These are phyloP conservation scores for Amitus sp. DNA, from an alignment of 2,888 invertebrate species.

Conservation along the genomic window DNA sequence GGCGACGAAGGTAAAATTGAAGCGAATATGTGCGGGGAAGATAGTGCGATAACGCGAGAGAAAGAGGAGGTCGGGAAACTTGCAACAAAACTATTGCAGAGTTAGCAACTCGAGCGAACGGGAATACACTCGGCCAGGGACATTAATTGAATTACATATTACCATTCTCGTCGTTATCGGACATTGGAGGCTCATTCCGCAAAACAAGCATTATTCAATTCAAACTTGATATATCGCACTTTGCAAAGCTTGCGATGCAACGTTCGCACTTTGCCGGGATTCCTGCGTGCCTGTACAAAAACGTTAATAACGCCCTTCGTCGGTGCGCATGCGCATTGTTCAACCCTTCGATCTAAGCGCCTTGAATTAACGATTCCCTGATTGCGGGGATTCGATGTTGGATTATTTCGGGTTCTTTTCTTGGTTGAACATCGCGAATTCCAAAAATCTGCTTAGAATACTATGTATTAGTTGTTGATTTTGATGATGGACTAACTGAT, in stretches of 20 bases:
- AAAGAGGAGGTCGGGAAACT: neutral
- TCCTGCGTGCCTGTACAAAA: constrained; percentile 2
- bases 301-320: neutral
- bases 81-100: constrained; percentile 8
- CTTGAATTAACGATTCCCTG: no score
- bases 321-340: neutral
- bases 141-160: constrained; percentile 51
- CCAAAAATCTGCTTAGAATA: no score
- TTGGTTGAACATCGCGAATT: no score
- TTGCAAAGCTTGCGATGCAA: constrained; percentile 5
- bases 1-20: neutral
- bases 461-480: no score
- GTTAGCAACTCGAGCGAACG: constrained; percentile 18
- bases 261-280: constrained; percentile 1
- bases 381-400: no score
- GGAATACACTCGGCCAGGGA: constrained; percentile 28
- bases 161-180: constrained; percentile 45
- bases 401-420: neutral
- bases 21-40: constrained; percentile 5
- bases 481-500: no score
- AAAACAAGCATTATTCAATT: constrained; percentile 48
- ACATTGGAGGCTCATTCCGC: constrained; percentile 44
- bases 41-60: neutral
- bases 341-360: no score
- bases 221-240: constrained; percentile 39